phyloP scores from a whole-genome alignment of 2,113 vertebrate genomes.

The Ahaetulla prasina region DNA sequence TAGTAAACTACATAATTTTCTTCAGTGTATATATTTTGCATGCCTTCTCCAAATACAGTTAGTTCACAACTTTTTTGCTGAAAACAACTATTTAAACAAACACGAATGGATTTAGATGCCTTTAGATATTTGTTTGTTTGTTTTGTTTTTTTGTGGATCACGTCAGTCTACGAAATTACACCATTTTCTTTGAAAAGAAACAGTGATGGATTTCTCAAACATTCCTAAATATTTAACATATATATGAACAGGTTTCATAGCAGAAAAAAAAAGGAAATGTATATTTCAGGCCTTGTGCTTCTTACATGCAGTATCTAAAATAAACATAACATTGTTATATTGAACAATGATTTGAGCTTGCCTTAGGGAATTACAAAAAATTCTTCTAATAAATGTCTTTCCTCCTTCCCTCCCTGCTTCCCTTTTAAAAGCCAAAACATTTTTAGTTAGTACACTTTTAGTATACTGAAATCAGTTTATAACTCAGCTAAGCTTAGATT shows the following conservation, averaged over 20 bases:
- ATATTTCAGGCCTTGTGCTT: not conserved
- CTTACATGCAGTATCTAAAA: slow-evolving; percentile 9
- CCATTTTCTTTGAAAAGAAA: not conserved
- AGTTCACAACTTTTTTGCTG: not conserved
- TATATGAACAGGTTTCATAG: not conserved
- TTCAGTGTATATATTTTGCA: not conserved
- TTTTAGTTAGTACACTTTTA: slow-evolving; percentile 47
- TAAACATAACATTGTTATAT: slow-evolving; percentile 28
- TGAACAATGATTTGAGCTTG: slow-evolving; percentile 28
- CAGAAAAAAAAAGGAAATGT: slow-evolving; percentile 28
- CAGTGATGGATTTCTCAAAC: not conserved
- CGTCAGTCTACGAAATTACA: not conserved
- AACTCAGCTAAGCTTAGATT: slow-evolving; percentile 41
- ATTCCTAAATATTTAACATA: not conserved
- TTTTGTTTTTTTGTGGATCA: not conserved
- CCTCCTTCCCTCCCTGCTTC: not conserved
- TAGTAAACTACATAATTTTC: not conserved
- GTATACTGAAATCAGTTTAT: slow-evolving; percentile 31
- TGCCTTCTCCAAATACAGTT: not conserved
- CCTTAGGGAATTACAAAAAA: slow-evolving; percentile 30
- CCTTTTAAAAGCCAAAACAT: not conserved
- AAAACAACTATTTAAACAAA: not conserved
- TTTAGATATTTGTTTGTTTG: not conserved
- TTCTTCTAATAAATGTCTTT: slow-evolving; percentile 39
- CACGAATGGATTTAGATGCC: not conserved